phyloP scores from a whole-genome alignment of 2,797 vertebrate species.

The Enteromius anoplus region DNA sequence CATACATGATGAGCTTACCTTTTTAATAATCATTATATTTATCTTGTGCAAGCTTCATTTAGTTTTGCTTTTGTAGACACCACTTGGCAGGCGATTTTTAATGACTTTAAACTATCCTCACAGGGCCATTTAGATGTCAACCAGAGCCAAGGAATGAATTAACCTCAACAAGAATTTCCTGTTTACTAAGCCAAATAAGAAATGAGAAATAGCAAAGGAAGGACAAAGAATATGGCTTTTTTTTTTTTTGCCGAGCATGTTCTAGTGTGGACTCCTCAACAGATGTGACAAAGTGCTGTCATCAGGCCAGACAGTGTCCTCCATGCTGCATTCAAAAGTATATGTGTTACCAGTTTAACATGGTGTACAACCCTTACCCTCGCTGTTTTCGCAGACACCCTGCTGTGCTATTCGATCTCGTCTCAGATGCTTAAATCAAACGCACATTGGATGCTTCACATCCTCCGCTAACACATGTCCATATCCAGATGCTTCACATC shows the following conservation, averaged over 20 bases:
- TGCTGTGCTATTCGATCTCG: constrained; percentile 3
- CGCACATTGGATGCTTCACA: constrained; percentile 14
- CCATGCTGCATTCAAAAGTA: constrained; percentile 2
- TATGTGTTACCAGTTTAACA: constrained; percentile 11
- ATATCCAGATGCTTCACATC: constrained; percentile 33
- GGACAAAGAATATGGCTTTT: background rate
- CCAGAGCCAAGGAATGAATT: background rate
- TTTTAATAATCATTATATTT: background rate
- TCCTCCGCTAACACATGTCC: constrained; percentile 10
- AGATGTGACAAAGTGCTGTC: background rate
- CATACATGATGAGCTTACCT: background rate
- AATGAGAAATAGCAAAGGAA: background rate
- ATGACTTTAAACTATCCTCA: background rate
- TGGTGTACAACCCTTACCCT: constrained; percentile 25
- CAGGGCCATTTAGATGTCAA: background rate
- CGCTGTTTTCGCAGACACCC: constrained; percentile 12
- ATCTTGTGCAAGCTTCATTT: background rate
- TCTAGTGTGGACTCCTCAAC: background rate
- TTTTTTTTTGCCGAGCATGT: background rate
- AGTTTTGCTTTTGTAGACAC: background rate
- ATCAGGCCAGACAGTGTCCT: background rate
- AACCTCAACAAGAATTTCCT: background rate
- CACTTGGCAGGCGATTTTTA: background rate
- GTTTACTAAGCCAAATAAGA: constrained; percentile 8
- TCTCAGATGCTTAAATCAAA: constrained; percentile 43